A percentile compares a stretch with the other conserved stretches of the same genome.
Conservation (phyloP, 2,113 vertebrate genomes). For the Grammomys dolichurus region DNA sequence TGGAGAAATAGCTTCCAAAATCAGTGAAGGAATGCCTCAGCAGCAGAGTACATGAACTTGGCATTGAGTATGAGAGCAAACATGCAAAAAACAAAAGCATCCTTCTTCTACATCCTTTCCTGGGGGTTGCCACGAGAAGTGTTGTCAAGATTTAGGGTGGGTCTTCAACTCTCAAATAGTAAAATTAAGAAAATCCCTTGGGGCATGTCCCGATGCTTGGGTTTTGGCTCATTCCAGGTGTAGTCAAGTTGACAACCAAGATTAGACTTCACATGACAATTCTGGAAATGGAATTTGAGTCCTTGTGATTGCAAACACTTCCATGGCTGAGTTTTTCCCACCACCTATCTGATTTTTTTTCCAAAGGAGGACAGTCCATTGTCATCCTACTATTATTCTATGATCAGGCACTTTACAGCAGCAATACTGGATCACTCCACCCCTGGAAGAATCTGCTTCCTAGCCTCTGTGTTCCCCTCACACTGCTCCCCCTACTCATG, state of each 20-base stretch:
- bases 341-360: neutral
- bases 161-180: neutral
- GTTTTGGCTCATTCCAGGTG: neutral
- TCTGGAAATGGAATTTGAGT: too few relatives aligned
- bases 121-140: neutral
- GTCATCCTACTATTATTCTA: neutral
- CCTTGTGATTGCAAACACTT: neutral
- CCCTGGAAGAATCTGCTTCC: neutral
- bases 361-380: neutral
- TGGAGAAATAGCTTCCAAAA: neutral
- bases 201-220: neutral
- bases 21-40: neutral
- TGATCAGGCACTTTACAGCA: neutral
- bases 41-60: neutral
- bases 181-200: neutral
- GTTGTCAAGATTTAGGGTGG: neutral
- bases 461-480: neutral
- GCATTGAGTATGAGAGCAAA: neutral
- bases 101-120: neutral
- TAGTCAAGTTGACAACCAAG: neutral
- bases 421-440: neutral
- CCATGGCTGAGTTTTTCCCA: neutral
- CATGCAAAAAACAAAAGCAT: neutral
- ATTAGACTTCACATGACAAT: neutral
- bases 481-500: neutral